These are phyloP conservation scores for Agrochola circellaris DNA, from an alignment of 2,888 invertebrate species.

Conservation along the genomic window DNA sequence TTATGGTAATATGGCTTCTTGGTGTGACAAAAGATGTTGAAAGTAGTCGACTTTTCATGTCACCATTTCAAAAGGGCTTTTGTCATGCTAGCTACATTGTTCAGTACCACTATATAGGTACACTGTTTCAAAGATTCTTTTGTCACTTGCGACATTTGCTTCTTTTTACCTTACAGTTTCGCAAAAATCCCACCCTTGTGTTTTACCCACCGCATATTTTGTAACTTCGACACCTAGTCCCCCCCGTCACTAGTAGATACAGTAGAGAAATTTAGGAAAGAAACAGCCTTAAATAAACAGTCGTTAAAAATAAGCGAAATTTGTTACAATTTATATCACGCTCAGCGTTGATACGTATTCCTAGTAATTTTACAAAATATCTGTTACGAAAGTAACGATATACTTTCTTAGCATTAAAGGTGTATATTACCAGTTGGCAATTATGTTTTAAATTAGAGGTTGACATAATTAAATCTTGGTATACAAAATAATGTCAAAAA, in stretches of 20 bases:
- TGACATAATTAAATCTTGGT: constrained; percentile 14
- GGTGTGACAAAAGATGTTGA: not conserved
- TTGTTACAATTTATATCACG: constrained; percentile 18
- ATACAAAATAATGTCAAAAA: constrained; percentile 24
- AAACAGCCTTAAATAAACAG: constrained; percentile 23
- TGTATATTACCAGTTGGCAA: not conserved
- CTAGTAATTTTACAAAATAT: constrained; percentile 14
- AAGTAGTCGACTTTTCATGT: not conserved
- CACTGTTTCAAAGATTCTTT: not conserved
- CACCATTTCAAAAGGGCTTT: not conserved
- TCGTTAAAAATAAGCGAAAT: constrained; percentile 9
- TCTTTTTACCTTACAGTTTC: not conserved
- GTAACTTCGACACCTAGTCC: not conserved
- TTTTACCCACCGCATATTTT: not conserved
- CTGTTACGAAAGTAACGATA: not conserved
- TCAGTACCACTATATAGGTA: not conserved
- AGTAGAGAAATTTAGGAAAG: constrained; percentile 5
- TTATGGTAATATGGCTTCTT: constrained; percentile 11
- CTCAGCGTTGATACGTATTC: constrained; percentile 3
- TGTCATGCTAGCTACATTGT: constrained; percentile 19
- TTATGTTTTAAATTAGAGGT: not conserved
- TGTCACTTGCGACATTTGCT: no score
- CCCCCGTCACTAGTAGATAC: not conserved
- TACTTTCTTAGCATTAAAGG: not conserved
- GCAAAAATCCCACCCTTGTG: not conserved